Evolutionary conservation across 1,140 invertebrate genomes (phyloP).

Genomic region (Ctenoplectra terminalis): DNA sequence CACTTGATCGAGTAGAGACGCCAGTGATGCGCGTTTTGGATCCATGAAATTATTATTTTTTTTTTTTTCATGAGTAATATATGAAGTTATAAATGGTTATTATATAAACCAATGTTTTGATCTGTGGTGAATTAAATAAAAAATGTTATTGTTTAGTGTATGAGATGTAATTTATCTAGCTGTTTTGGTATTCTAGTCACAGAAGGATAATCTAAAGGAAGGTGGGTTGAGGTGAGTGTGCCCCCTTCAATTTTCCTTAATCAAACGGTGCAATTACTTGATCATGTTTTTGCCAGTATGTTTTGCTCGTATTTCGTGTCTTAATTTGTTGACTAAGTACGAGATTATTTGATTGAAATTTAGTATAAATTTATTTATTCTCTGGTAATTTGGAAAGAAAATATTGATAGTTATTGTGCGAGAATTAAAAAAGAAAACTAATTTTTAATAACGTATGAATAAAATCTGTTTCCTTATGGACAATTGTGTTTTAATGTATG

Average conservation of each 20-base stretch:
- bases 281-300: too few relatives aligned
- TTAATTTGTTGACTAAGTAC: too few relatives aligned
- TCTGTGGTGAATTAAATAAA: neutral
- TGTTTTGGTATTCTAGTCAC: neutral
- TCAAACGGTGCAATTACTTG: neutral
- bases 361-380: too few relatives aligned
- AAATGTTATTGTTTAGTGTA: neutral
- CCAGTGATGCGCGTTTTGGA: neutral
- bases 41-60: rapidly evolving
- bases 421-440: too few relatives aligned
- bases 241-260: neutral
- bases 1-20: neutral
- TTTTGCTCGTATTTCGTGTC: too few relatives aligned
- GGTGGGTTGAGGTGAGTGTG: conserved; percentile 30
- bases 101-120: neutral
- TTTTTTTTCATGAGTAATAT: too few relatives aligned
- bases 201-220: neutral
- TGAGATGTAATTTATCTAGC: neutral
- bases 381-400: too few relatives aligned
- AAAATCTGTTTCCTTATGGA: too few relatives aligned
- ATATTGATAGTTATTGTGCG: too few relatives aligned
- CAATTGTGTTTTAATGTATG: too few relatives aligned
- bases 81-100: neutral
- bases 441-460: too few relatives aligned
- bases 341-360: too few relatives aligned